These are phyloP conservation scores for Scaptomyza flava DNA, from an alignment of 2,888 invertebrate species.

Conservation along the genomic window DNA sequence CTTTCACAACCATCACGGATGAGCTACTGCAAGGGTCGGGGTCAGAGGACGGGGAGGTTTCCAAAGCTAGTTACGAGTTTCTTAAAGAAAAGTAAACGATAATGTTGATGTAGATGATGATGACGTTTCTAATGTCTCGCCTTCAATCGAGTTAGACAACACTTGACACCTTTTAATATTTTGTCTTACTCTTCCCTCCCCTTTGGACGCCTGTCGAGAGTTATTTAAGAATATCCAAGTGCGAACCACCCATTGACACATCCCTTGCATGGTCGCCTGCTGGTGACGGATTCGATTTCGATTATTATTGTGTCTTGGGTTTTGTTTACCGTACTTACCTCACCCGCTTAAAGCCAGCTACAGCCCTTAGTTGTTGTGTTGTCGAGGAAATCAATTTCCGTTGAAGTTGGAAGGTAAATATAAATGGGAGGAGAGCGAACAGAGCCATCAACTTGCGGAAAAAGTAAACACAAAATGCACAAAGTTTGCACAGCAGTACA, in stretches of 20 bases:
- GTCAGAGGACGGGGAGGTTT: constrained; percentile 12
- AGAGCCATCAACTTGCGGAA: constrained; percentile 41
- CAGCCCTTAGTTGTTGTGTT: background rate
- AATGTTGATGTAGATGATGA: constrained; percentile 24
- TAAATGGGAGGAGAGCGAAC: background rate
- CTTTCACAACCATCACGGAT: constrained; percentile 42
- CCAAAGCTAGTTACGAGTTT: constrained; percentile 48
- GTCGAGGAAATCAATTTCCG: constrained; percentile 73
- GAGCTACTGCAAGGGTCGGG: constrained; percentile 11
- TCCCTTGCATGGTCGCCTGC: constrained; percentile 56
- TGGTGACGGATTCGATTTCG: constrained; percentile 74
- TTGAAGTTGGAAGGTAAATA: constrained; percentile 34
- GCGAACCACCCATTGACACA: constrained; percentile 41
- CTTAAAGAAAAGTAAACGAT: constrained; percentile 24
- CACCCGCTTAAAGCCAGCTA: constrained; percentile 10
- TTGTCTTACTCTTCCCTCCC: constrained; percentile 14
- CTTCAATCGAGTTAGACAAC: constrained; percentile 54
- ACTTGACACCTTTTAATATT: constrained; percentile 75
- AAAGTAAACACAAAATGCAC: constrained; percentile 66
- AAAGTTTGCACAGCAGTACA: constrained; percentile 61
- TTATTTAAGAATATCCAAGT: constrained; percentile 31
- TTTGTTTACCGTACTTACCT: constrained; percentile 62
- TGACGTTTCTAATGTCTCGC: constrained; percentile 33
- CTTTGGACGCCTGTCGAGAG: constrained; percentile 28
- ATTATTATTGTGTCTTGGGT: constrained; percentile 71